Conservation (phyloP, 2,797 vertebrate genomes). For the Sarcophilus harrisii region DNA sequence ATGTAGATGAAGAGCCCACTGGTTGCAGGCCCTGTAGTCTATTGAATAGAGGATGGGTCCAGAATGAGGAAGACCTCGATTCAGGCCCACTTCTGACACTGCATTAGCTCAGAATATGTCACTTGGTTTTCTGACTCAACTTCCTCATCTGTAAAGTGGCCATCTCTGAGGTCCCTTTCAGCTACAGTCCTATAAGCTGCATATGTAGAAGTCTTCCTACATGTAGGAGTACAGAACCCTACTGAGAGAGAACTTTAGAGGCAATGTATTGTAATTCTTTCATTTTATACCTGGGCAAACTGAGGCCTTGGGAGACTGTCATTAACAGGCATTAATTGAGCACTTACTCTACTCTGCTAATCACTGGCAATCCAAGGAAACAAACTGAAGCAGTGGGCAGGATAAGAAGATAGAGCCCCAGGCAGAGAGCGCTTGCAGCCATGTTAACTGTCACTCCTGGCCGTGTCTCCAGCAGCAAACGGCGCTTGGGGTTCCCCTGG, state of each 20-base stretch:
- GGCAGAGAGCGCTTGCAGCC: not conserved
- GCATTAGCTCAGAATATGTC: not conserved
- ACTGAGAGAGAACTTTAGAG: not conserved
- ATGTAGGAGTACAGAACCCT: not conserved
- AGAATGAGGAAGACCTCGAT: not conserved
- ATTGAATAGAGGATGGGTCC: not conserved
- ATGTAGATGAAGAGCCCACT: not conserved
- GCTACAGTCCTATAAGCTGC: not conserved
- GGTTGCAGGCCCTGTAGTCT: not conserved
- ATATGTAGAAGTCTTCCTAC: not conserved
- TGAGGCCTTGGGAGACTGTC: not conserved
- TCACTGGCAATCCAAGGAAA: not conserved
- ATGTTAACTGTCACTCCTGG: too few species aligned
- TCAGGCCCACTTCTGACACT: not conserved
- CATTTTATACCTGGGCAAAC: not conserved
- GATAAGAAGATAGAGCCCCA: not conserved
- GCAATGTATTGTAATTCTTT: not conserved
- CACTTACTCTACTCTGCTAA: not conserved
- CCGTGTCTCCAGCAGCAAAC: not conserved
- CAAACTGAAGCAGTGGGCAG: not conserved
- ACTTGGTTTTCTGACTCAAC: not conserved
- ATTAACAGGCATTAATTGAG: not conserved
- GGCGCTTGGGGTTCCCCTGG: not conserved
- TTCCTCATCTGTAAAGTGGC: not conserved
- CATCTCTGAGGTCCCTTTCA: not conserved